Evolutionary conservation across 2,888 invertebrate species (phyloP), one percentile per base, ranked within the genome.

Genomic region (Ophion obscuratus): DNA sequence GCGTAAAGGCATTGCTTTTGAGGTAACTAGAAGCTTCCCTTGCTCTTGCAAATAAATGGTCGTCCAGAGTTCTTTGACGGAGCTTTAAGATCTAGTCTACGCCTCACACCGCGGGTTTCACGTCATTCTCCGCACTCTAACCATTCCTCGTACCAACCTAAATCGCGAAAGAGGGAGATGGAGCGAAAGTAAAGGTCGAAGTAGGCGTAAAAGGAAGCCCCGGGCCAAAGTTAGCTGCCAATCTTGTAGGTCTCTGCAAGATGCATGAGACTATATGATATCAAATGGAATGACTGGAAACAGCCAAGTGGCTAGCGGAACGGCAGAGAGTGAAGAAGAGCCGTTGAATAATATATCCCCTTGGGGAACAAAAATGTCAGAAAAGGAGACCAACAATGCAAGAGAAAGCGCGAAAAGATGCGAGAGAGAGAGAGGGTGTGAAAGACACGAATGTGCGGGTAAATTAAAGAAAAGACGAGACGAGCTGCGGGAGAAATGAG

Each of bases 281-380:
- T 78, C 76, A 81, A 75, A 77, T 59, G 85, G 59, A 71, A 81
- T 75, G 80, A 61, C 67, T n/a, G 74, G 68, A 81, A 73, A 81
- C 76, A 83, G 31, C 31, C 4, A 85, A 83, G 85, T 73, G 83
- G 70, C 61, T 67, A 57, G 62, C 57, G 57, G 67, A 80, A n/a
- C 44, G 47, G 76, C 20, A 76, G 24, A 44, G 71, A 27, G 61
- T 68, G 78, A 81, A 62, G 64, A 71, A 83, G 83, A 83, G 87
- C 76, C 80, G 68, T 82, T 88, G 88, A 84, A 86, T 88, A 87
- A 88, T 86, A 88, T 87, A 87, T 79, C 78, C 36, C 68, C 70
- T 74, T 78, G 84, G 57, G 66, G 83, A 76, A 85, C 24, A 80
- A 70, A 73, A 85, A 31, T 31, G 31, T 4, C 31, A 31, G 31